Base-by-base conservation (phyloP, 37 sponge, comb jelly and placozoan species). In the Axinella damicornis region DNA sequence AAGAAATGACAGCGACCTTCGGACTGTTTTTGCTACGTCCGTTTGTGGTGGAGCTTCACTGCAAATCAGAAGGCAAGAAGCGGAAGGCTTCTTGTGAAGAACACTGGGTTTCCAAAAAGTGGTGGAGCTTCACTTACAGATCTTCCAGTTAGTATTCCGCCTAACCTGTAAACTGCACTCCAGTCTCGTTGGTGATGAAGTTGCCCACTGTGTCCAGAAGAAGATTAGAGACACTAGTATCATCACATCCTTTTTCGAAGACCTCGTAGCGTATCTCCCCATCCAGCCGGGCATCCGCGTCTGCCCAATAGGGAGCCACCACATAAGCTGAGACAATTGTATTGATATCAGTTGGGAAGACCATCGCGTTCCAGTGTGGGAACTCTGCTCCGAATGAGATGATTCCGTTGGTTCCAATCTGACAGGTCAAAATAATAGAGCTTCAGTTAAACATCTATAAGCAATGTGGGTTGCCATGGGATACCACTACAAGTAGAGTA, bases 281-380 rank as follows among this genome's bases (percentile, higher is more conserved):
- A 31, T 5, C 77, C 24, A 25, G 72, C 30, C 83, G 31, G n/a
- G 76, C 67, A 58, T 91, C 88, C 0, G 80, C 71, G 55, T 90
- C 91, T 12, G 74, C 73, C 91, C 91, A 90, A 77, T 74, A 90
- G 20, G 91, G 91, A 33, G 91, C 91, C 52, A 90, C 66, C 22
- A 74, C 21, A 55, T 73, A 83, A 33, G 37, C 20, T 37, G 64
- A 46, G 0, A 32, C 33, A 32, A 67, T 40, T 17, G 18, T 36
- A 62, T 2, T 78, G 37, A 19, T 11, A 1, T 9, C 1, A 13
- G 76, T 56, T 53, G 84, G 76, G 56, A 84, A 84, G 5, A 22
- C 2, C n/a, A 19, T 11, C 0, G 76, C n/a, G 1, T 22, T 1
- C 5, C 57, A 30, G 25, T 5, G 17, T 37, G 74, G 74, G 37